Percentiles rank a stretch among this genome's conserved stretches.
Conservation (phyloP, 2,797 vertebrate genomes). For the Xyrichtys novacula region DNA sequence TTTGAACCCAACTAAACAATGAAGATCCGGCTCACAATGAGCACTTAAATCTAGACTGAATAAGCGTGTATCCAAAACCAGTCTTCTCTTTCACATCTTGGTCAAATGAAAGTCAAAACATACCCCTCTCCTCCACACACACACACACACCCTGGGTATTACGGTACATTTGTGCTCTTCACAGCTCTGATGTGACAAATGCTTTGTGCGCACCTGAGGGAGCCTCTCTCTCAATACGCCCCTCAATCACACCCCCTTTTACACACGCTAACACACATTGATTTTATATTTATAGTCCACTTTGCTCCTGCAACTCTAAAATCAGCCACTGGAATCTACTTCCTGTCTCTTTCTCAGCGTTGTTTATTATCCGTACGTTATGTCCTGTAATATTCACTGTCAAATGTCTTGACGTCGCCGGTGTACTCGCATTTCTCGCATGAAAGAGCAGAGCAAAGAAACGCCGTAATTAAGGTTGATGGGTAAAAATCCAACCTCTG, state of each 20-base stretch:
- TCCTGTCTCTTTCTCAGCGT: constrained; percentile 36
- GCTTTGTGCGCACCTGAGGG: constrained; percentile 63
- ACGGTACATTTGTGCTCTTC: constrained; percentile 54
- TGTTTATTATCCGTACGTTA: constrained; percentile 45
- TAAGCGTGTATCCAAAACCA: constrained; percentile 28
- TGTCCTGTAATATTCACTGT: constrained; percentile 46
- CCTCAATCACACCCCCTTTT: constrained; percentile 56
- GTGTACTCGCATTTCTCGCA: constrained; percentile 26
- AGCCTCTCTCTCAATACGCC: constrained; percentile 53
- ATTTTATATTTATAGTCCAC: constrained; percentile 30
- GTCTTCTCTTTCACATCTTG: constrained; percentile 23
- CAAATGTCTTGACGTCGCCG: constrained; percentile 28
- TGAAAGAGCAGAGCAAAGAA: constrained; percentile 26
- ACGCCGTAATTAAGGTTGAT: constrained; percentile 24
- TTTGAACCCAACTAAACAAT: neutral
- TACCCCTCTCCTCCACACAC: constrained; percentile 7
- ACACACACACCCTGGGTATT: constrained; percentile 29
- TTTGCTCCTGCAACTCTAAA: constrained; percentile 37
- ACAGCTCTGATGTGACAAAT: constrained; percentile 67
- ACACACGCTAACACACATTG: constrained; percentile 28
- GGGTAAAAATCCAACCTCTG: constrained; percentile 38
- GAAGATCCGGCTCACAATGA: constrained; percentile 3
- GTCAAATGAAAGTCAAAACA: constrained; percentile 55
- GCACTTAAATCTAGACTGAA: constrained; percentile 36
- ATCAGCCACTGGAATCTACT: constrained; percentile 23